Evolutionary conservation across 2,888 invertebrate species (phyloP).

Genomic region (Spisula solida): DNA sequence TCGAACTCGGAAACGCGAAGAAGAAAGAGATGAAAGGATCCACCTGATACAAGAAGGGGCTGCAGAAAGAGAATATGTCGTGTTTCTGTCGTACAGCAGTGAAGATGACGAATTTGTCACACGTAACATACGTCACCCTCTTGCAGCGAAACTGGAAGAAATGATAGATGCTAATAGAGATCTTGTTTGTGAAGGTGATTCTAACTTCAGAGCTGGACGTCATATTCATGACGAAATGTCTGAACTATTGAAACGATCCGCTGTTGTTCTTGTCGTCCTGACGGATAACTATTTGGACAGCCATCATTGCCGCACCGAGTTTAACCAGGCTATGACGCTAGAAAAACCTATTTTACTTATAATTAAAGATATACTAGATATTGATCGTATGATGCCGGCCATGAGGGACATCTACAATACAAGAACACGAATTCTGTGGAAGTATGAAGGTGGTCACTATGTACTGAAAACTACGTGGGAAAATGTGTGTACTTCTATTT

Average conservation of each 20-base stretch:
- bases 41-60: slow-evolving; percentile 9
- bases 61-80: slow-evolving; percentile 21
- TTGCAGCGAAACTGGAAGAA: slow-evolving; percentile 3
- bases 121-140: background rate
- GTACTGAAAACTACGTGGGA: slow-evolving; percentile 33
- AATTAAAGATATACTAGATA: slow-evolving; percentile 19
- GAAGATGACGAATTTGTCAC: slow-evolving; percentile 34
- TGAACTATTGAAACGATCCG: background rate
- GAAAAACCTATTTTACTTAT: slow-evolving; percentile 36
- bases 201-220: slow-evolving; percentile 12
- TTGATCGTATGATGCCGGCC: slow-evolving; percentile 1
- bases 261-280: slow-evolving; percentile 10
- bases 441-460: slow-evolving; percentile 16
- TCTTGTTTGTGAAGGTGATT: slow-evolving; percentile 36
- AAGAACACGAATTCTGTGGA: slow-evolving; percentile 18
- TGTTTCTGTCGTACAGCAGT: slow-evolving; percentile 38
- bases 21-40: background rate
- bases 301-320: slow-evolving; percentile 31
- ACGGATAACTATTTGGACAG: slow-evolving; percentile 14
- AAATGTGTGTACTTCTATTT: slow-evolving; percentile 20
- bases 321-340: slow-evolving; percentile 4
- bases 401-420: slow-evolving; percentile 18
- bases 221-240: slow-evolving; percentile 17
- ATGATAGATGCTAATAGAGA: background rate
- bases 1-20: background rate